phyloP scores from a whole-genome alignment of 2,797 vertebrate species.

The Selene dorsalis region DNA sequence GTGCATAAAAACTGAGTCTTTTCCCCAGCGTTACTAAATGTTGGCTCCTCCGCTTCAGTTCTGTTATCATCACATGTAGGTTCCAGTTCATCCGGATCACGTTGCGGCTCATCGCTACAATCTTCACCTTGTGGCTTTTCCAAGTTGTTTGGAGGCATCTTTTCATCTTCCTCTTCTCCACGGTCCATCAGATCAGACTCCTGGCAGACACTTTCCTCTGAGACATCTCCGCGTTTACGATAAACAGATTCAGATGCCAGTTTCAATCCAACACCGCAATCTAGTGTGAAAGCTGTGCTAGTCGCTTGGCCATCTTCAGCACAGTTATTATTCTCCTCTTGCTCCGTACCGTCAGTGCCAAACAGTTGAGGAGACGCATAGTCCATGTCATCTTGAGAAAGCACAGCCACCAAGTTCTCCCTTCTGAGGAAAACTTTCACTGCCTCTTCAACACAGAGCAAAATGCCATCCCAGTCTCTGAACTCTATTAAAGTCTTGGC shows the following conservation, averaged over 20 bases:
- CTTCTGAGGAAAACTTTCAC: constrained; percentile 89
- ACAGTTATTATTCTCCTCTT: constrained; percentile 53
- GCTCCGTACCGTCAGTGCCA: constrained; percentile 49
- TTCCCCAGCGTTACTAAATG: constrained; percentile 11
- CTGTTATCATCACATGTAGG: constrained; percentile 21
- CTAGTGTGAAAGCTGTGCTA: constrained; percentile 67
- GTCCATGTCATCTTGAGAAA: constrained; percentile 85
- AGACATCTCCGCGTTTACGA: constrained; percentile 65
- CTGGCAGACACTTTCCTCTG: constrained; percentile 19
- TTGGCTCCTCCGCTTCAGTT: constrained; percentile 25
- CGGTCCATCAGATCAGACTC: constrained; percentile 15
- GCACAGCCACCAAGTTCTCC: constrained; percentile 88
- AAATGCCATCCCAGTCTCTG: constrained; percentile 91
- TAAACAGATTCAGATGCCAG: constrained; percentile 88
- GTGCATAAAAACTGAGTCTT: constrained; percentile 2
- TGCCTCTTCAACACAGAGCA: constrained; percentile 90
- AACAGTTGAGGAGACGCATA: constrained; percentile 78
- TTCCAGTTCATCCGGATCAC: constrained; percentile 15
- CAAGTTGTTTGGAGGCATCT: constrained; percentile 1
- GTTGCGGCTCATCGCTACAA: constrained; percentile 6
- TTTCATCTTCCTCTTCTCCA: constrained; percentile 29
- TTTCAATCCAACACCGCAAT: constrained; percentile 80
- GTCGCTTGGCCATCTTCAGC: constrained; percentile 66
- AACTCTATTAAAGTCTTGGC: constrained; percentile 96
- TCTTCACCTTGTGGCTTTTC: constrained; percentile 34